phyloP scores from a whole-genome alignment of 1,140 invertebrate genomes.

The Aphelinus atriplicis region DNA sequence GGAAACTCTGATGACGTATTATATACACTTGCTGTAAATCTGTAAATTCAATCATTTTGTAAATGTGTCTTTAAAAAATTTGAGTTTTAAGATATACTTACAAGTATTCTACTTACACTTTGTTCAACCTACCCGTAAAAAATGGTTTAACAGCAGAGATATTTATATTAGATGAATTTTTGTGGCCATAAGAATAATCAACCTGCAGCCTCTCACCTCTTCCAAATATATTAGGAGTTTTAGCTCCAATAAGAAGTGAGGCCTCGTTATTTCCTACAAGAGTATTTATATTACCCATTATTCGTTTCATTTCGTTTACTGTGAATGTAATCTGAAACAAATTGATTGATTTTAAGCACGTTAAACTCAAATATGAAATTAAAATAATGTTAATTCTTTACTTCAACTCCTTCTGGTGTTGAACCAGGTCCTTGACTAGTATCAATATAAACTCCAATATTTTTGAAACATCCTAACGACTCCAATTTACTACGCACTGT shows the following conservation, averaged over 20 bases:
- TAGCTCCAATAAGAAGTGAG: constrained; percentile 75
- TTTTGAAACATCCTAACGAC: constrained; percentile 83
- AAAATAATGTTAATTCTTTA: constrained; percentile 48
- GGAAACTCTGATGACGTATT: constrained; percentile 79
- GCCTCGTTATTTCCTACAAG: constrained; percentile 88
- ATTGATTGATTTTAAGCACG: constrained; percentile 16
- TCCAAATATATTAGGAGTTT: constrained; percentile 83
- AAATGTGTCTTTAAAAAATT: not conserved
- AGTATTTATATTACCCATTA: constrained; percentile 84
- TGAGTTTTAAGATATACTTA: not conserved
- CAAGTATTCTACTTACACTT: constrained; percentile 51
- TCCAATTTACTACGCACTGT: constrained; percentile 77
- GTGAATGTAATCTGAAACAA: constrained; percentile 78
- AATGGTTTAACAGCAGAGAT: constrained; percentile 82
- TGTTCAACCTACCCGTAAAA: constrained; percentile 59
- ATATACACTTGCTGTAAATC: constrained; percentile 75
- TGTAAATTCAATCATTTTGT: constrained; percentile 53
- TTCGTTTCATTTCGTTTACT: constrained; percentile 78
- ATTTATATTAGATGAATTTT: constrained; percentile 78
- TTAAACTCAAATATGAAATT: constrained; percentile 21
- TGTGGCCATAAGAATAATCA: constrained; percentile 80
- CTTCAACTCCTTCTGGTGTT: constrained; percentile 82
- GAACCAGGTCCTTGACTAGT: constrained; percentile 78
- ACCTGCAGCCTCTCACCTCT: constrained; percentile 80
- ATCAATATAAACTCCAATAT: constrained; percentile 83